phyloP scores from a whole-genome alignment of 30 jellyfish, hydroid and myxozoan species.

The Turritopsis rubra region DNA sequence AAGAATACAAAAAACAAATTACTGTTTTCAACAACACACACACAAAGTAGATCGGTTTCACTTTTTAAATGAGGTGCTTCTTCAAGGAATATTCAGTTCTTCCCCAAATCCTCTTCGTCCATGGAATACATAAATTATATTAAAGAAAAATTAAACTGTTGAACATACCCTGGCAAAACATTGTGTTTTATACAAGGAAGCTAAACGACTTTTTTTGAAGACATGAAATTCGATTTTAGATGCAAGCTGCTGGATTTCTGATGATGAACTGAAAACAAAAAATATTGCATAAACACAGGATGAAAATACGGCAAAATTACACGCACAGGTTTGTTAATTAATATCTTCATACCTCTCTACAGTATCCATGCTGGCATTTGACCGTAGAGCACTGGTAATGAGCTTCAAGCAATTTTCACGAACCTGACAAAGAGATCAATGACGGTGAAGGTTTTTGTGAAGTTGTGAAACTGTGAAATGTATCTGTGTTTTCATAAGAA shows the following conservation, averaged over 20 bases:
- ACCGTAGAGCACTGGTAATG: conserved; percentile 34
- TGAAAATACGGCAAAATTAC: background rate
- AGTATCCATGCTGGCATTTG: conserved; percentile 19
- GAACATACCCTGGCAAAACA: conserved; percentile 34
- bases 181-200: conserved; percentile 19
- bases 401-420: conserved; percentile 68
- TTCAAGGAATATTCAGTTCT: too few relatives aligned
- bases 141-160: background rate
- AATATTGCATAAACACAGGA: background rate
- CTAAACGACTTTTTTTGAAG: conserved; percentile 1
- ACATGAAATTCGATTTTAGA: conserved; percentile 28
- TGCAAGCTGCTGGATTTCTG: conserved; percentile 27
- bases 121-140: background rate
- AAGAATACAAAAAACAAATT: too few relatives aligned
- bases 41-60: too few relatives aligned
- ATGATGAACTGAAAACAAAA: conserved; percentile 17
- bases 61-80: too few relatives aligned
- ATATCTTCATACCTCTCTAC: conserved; percentile 4
- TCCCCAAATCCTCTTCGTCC: background rate
- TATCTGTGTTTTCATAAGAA: too few relatives aligned
- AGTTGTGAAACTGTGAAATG: too few relatives aligned
- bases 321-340: background rate
- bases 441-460: too few relatives aligned
- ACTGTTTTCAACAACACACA: too few relatives aligned
- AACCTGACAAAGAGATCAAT: conserved; percentile 29